A percentile compares a stretch with the other conserved stretches of the same genome.
These are phyloP conservation scores for Haemorhous mexicanus DNA, from an alignment of 2,113 vertebrate species.

Conservation along the genomic window DNA sequence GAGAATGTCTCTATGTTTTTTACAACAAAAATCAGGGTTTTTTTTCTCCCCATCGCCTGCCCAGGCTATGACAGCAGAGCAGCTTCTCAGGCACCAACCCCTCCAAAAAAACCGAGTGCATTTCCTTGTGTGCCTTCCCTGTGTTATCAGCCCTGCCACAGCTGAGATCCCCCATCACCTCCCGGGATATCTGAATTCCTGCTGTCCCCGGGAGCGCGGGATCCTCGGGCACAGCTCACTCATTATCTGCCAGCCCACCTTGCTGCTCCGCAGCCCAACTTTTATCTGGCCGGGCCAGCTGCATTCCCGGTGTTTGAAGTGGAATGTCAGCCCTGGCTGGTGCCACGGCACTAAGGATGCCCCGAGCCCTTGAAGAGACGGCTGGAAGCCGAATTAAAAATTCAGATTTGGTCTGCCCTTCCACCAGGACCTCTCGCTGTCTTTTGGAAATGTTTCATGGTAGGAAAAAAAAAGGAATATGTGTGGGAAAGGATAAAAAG, in stretches of 20 bases:
- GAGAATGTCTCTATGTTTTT: fast-evolving
- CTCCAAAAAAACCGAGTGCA: neutral
- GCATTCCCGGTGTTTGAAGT: conserved; percentile 73
- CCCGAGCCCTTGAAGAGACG: conserved; percentile 77
- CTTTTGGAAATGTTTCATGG: conserved; percentile 35
- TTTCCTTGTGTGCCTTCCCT: neutral
- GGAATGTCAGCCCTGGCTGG: conserved; percentile 64
- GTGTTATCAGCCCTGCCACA: conserved; percentile 67
- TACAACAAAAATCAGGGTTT: neutral
- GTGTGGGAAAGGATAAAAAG: conserved; percentile 53
- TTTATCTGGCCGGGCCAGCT: conserved; percentile 79
- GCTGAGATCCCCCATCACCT: conserved; percentile 44
- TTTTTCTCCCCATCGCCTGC: neutral
- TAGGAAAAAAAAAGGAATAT: neutral
- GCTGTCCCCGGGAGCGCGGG: conserved; percentile 49
- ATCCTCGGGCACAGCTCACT: conserved; percentile 55
- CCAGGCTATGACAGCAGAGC: neutral
- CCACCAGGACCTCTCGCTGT: conserved; percentile 42
- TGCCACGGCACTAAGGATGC: conserved; percentile 71
- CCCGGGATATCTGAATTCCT: conserved; percentile 34
- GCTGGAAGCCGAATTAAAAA: conserved; percentile 86
- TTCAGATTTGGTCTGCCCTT: conserved; percentile 76
- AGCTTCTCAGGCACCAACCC: neutral
- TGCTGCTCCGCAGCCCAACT: conserved; percentile 65
- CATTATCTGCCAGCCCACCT: conserved; percentile 80